phyloP scores from a whole-genome alignment of 2,797 vertebrate species.

The Rhynchonycteris naso region DNA sequence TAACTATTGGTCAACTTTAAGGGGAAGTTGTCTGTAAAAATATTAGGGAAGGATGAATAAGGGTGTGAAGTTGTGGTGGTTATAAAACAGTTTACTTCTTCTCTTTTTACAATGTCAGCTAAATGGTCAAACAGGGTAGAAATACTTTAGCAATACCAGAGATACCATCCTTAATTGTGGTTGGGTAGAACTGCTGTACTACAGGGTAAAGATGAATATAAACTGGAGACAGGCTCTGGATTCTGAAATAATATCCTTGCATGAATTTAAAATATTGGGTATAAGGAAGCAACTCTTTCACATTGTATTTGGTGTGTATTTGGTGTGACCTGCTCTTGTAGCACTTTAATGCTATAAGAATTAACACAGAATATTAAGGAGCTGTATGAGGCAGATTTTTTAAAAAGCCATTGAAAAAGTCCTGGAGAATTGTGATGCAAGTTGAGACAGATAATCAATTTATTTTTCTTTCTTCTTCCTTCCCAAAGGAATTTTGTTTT shows the following conservation, averaged over 20 bases:
- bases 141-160: not conserved
- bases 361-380: not conserved
- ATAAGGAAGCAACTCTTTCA: not conserved
- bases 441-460: not conserved
- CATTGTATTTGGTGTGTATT: not conserved
- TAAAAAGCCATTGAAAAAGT: not conserved
- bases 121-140: not conserved
- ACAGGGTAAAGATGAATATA: not conserved
- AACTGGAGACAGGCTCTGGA: not conserved
- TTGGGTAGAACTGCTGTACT: not conserved
- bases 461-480: slow-evolving; percentile 15
- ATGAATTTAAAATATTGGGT: not conserved
- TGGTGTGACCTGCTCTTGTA: not conserved
- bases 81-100: slow-evolving; percentile 1
- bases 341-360: not conserved
- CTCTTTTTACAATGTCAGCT: not conserved
- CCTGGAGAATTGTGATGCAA: not conserved
- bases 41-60: not conserved
- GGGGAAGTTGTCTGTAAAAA: not conserved
- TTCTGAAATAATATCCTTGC: slow-evolving; percentile 18
- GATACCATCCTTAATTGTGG: not conserved
- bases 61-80: not conserved
- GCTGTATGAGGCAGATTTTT: not conserved
- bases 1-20: slow-evolving; percentile 15
- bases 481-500: slow-evolving; percentile 6